Evolutionary conservation across 1,140 invertebrate species (phyloP), one percentile per base, ranked within the genome.

Genomic region (Sitophilus oryzae): DNA sequence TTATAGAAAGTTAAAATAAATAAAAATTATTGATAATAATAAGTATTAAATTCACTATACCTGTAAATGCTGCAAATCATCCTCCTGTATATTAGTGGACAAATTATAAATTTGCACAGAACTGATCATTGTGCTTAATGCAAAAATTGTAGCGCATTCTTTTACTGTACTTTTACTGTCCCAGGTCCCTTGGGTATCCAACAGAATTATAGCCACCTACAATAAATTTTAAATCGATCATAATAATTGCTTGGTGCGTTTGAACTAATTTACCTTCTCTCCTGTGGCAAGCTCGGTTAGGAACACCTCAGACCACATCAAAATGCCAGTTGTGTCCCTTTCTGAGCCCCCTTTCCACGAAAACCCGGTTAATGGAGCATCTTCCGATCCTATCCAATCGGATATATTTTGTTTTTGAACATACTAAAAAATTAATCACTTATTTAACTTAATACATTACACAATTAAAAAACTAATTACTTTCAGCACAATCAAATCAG

Each of bases 121-220:
- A 52, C 91, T 94, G 23, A 95, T 74, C 92, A 96, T 95, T 5
- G 93, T 94, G 73, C 91, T 95, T 0, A 96, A 76, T 9, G 93
- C 93, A 77, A 97, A 97, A 15, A 98, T 89, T 1, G 93, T 97
- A 1, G 95, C 95, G 76, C 92, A 95, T 70, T 98, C 94, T 58
- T 89, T 83, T 0, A 98, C 93, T 1, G 95, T 98, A 25, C 91
- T 94, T 71, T 96, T 86, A 70, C 90, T 94, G 73, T 98, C 96
- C 76, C 98, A 98, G 6, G 94, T 88, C 47, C 96, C 96, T 76
- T 98, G 96, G 9, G 96, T 98, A 70, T 98, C 96, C 82, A 98
- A 85, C 36, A 98, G 74, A 52, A 97, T 79, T 16, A 98, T 83
- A 38, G 88, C 93, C 20, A 94, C 82, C 80, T 79, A 75, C 66